Conservation (phyloP, 1,140 invertebrate genomes). For the Pseudomyrmex flavicornis region DNA sequence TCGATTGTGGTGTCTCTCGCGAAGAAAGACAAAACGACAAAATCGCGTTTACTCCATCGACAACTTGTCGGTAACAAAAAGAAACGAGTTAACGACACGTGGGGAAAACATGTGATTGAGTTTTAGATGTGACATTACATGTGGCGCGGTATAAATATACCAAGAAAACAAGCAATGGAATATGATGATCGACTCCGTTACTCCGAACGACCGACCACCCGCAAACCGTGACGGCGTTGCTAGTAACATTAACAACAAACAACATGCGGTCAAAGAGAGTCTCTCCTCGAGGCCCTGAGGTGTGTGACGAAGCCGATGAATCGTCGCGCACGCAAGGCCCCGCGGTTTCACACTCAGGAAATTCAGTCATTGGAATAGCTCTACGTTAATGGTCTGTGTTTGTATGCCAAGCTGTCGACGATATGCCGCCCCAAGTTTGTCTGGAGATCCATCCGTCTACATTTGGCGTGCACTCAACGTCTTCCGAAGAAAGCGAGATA, state of each 20-base stretch:
- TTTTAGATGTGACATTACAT: conserved; percentile 6
- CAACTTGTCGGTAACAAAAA: neutral
- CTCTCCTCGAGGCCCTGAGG: conserved; percentile 31
- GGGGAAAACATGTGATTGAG: neutral
- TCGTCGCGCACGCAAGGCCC: conserved; percentile 45
- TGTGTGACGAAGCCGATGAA: conserved; percentile 51
- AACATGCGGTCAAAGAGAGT: conserved; percentile 8
- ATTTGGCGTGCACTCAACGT: neutral
- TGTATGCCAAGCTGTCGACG: conserved; percentile 23
- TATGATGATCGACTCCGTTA: conserved; percentile 25
- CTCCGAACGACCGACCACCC: conserved; percentile 51
- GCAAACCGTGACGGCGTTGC: conserved; percentile 46
- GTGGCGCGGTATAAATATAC: neutral
- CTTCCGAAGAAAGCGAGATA: neutral
- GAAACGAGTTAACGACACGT: neutral
- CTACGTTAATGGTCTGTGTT: conserved; percentile 39
- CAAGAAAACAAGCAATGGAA: neutral
- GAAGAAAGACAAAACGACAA: neutral
- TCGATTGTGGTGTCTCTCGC: conserved; percentile 32
- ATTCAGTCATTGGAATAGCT: conserved; percentile 32
- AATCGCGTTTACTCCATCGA: conserved; percentile 16
- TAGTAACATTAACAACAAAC: conserved; percentile 50
- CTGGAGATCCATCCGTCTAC: neutral
- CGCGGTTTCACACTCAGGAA: conserved; percentile 31
- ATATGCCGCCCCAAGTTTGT: neutral